Evolutionary conservation across 2,113 vertebrate species (phyloP).

Genomic region (Zingel zingel): DNA sequence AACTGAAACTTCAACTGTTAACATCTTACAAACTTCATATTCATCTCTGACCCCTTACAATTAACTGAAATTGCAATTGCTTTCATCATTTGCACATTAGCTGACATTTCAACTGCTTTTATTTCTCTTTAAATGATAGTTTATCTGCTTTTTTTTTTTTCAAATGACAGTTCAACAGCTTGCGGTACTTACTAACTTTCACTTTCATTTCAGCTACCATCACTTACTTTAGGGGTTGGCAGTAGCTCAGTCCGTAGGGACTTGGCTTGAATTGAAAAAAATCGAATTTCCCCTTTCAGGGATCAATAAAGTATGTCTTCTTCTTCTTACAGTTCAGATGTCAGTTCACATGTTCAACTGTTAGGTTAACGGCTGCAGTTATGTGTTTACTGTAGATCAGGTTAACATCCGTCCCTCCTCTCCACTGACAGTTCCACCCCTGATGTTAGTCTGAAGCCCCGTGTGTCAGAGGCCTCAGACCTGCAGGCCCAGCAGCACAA

Average conservation of each 20-base stretch:
- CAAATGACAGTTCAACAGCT: too few species aligned
- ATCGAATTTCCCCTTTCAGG: too few species aligned
- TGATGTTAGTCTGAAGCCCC: slow-evolving; percentile 93
- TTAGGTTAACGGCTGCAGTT: neutral
- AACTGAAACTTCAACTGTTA: neutral
- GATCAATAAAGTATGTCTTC: too few species aligned
- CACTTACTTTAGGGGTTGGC: too few species aligned
- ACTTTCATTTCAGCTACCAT: too few species aligned
- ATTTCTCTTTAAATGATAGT: too few species aligned
- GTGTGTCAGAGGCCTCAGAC: slow-evolving; percentile 90
- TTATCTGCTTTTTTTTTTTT: too few species aligned
- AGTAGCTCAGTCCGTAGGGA: too few species aligned
- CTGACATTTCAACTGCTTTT: neutral
- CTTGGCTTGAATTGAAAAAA: too few species aligned
- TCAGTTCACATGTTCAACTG: neutral
- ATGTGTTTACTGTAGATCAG: neutral
- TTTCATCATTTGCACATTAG: neutral
- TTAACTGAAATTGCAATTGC: neutral
- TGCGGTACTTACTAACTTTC: too few species aligned
- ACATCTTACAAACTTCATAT: neutral
- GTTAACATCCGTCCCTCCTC: neutral
- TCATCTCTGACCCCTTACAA: neutral
- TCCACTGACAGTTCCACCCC: slow-evolving; percentile 90
- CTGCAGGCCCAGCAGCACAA: slow-evolving; percentile 92
- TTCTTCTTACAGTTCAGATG: neutral